These are phyloP conservation scores for Neoitamus cyanurus DNA, from an alignment of 2,888 invertebrate genomes.

Conservation along the genomic window DNA sequence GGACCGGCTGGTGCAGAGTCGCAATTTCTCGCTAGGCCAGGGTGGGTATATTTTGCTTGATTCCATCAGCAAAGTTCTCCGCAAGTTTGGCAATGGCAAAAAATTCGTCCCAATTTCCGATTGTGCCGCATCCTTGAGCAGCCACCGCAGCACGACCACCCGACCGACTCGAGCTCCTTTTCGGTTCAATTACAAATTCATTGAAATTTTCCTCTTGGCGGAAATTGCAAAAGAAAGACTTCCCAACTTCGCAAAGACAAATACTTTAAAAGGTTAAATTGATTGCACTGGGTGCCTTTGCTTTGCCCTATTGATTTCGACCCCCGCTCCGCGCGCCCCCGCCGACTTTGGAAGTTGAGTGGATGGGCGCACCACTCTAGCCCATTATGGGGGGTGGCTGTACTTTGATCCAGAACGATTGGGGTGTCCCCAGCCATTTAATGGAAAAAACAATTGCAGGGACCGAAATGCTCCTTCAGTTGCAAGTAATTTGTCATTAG, in stretches of 20 bases:
- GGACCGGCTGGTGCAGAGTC: no score
- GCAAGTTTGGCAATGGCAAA: not conserved
- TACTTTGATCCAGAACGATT: not conserved
- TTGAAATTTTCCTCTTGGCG: constrained; percentile 24
- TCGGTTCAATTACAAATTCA: constrained; percentile 28
- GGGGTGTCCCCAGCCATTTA: constrained; percentile 22
- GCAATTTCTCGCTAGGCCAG: not conserved
- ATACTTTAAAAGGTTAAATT: constrained; percentile 25
- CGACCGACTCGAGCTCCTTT: not conserved
- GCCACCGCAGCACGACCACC: not conserved
- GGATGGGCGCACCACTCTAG: not conserved
- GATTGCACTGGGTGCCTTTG: constrained; percentile 2
- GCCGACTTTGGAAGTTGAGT: not conserved
- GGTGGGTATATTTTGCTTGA: not conserved
- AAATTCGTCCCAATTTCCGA: not conserved
- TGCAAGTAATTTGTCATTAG: constrained; percentile 13
- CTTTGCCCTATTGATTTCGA: constrained; percentile 22
- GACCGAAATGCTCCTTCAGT: not conserved
- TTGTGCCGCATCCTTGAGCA: not conserved
- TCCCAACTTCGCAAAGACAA: constrained; percentile 17
- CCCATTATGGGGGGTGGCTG: not conserved
- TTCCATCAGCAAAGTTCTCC: not conserved
- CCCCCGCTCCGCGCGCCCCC: not conserved
- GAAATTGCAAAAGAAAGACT: constrained; percentile 9
- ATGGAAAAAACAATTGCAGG: constrained; percentile 4